These are phyloP conservation scores for Cantharis flavilabris DNA, from an alignment of 2,888 invertebrate genomes.

Conservation along the genomic window DNA sequence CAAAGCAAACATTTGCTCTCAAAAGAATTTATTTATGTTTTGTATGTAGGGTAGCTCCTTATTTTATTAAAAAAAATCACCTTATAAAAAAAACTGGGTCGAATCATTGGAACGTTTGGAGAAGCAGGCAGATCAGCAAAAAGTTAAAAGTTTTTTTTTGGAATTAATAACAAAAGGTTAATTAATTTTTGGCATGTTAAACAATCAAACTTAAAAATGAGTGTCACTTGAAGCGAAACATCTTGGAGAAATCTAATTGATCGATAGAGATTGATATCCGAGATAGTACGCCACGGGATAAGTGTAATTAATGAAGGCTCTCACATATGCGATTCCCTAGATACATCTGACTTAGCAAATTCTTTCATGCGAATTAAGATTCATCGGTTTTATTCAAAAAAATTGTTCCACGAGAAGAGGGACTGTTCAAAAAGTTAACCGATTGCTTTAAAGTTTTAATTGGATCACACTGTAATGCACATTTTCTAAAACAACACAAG, in stretches of 20 bases:
- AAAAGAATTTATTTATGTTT: neutral
- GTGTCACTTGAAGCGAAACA: neutral
- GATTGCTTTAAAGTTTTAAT: neutral
- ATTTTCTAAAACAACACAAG: neutral
- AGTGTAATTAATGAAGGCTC: constrained; percentile 34
- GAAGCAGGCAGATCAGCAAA: neutral
- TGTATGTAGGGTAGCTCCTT: neutral
- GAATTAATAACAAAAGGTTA: neutral
- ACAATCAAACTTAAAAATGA: neutral
- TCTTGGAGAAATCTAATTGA: constrained; percentile 28
- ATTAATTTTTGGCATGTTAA: neutral
- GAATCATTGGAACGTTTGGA: neutral
- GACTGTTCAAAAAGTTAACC: neutral
- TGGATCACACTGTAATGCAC: neutral
- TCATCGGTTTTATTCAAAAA: neutral
- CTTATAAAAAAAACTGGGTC: neutral
- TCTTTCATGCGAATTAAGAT: constrained; percentile 3
- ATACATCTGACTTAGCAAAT: constrained; percentile 9
- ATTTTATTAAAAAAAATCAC: neutral
- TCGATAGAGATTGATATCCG: constrained; percentile 35
- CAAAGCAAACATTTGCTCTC: neutral
- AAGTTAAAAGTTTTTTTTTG: neutral
- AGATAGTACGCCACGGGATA: constrained; percentile 32
- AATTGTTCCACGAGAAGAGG: neutral
- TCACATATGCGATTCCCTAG: constrained; percentile 15